Evolutionary conservation across 2,797 vertebrate species (phyloP).

Genomic region (Chanos chanos): DNA sequence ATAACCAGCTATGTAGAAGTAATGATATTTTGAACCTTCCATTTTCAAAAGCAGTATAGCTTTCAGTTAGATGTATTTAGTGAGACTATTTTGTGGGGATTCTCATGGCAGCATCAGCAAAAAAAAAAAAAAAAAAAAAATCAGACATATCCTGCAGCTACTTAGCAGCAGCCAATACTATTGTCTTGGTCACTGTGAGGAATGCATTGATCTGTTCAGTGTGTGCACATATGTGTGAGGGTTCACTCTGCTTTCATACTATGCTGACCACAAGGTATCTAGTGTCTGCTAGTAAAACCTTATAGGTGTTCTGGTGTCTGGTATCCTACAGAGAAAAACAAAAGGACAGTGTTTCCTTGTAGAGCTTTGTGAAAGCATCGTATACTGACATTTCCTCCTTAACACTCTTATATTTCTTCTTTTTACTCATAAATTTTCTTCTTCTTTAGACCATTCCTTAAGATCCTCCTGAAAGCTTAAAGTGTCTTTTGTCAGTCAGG

Average conservation of each 20-base stretch:
- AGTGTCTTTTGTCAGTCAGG: no score
- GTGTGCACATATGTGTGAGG: not conserved
- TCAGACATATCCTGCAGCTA: constrained; percentile 9
- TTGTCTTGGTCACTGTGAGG: constrained; percentile 1
- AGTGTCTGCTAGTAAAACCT: no score
- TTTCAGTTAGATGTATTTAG: not conserved
- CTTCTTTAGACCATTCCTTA: no score
- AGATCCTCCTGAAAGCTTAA: no score
- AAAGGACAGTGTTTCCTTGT: no score
- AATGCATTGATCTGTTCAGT: constrained; percentile 14
- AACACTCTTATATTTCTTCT: no score
- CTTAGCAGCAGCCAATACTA: constrained; percentile 4
- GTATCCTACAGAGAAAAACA: no score
- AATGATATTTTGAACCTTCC: not conserved
- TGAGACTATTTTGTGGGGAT: not conserved
- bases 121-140: not conserved
- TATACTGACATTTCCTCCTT: no score
- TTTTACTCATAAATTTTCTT: no score
- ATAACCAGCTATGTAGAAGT: not conserved
- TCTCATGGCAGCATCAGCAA: not conserved
- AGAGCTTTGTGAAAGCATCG: no score
- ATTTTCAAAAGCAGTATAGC: not conserved
- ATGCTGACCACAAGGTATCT: not conserved
- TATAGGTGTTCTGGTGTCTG: no score
- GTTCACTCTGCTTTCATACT: not conserved